A percentile compares a stretch with the other conserved stretches of the same genome.
Conservation (phyloP, 2,797 vertebrate species). For the Enteromius fasciolatus region DNA sequence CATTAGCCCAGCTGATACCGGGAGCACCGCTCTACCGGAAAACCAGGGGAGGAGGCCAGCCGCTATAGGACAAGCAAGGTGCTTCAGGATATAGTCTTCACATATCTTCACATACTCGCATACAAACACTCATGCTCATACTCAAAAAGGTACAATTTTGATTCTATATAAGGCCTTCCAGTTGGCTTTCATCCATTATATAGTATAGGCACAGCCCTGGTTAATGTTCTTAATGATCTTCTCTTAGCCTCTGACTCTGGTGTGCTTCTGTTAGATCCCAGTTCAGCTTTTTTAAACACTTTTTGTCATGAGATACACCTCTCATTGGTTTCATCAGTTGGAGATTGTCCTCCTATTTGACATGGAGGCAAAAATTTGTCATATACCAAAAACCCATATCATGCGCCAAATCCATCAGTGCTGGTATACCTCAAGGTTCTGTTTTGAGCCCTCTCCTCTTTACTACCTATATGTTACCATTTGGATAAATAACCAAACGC, state of each 20-base stretch:
- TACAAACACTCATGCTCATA: not conserved
- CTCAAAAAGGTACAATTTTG: not conserved
- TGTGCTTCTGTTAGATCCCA: no score
- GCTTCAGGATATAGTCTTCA: not conserved
- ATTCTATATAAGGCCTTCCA: not conserved
- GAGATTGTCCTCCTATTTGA: not conserved
- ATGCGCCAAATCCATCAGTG: not conserved
- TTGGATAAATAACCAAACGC: not conserved
- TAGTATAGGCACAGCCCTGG: not conserved
- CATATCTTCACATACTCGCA: not conserved
- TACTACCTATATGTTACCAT: not conserved
- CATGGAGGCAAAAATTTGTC: not conserved
- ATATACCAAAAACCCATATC: not conserved
- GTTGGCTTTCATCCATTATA: not conserved
- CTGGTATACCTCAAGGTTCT: not conserved
- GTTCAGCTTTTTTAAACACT: no score
- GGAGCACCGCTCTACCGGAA: slow-evolving; percentile 14
- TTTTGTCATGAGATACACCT: not conserved
- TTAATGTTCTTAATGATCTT: not conserved
- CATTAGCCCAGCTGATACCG: slow-evolving; percentile 48
- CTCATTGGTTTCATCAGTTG: not conserved
- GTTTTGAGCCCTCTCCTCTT: not conserved
- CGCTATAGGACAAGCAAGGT: not conserved
- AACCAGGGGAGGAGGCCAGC: not conserved
- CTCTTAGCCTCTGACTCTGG: not conserved